These are phyloP conservation scores for Crossocerus cetratus DNA, from an alignment of 2,888 invertebrate genomes.

Conservation along the genomic window DNA sequence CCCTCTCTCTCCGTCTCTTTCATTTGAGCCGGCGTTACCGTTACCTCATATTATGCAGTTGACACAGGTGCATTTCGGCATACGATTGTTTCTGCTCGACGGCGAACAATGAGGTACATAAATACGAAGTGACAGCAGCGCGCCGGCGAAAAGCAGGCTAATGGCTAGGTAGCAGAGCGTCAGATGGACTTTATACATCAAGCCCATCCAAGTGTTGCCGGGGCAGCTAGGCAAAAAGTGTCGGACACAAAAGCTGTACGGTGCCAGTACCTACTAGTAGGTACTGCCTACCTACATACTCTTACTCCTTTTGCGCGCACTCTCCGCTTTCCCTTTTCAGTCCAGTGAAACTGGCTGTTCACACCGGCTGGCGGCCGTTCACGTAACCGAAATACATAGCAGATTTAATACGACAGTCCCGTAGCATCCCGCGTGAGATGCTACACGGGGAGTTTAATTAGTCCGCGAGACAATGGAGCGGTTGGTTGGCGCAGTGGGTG, in stretches of 20 bases:
- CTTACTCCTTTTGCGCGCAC: no score
- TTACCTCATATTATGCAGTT: constrained; percentile 43
- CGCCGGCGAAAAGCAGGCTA: constrained; percentile 1
- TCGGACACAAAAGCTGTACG: no score
- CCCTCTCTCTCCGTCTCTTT: not conserved
- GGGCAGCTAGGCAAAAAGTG: no score
- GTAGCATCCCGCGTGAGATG: not conserved
- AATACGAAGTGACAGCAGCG: constrained; percentile 12
- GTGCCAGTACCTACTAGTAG: no score
- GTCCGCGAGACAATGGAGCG: constrained; percentile 19
- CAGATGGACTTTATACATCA: constrained; percentile 17
- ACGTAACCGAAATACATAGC: no score
- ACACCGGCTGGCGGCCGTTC: no score
- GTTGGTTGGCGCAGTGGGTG: constrained; percentile 30
- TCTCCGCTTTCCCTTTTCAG: no score
- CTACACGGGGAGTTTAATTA: constrained; percentile 27
- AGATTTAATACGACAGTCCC: not conserved
- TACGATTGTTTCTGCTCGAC: constrained; percentile 22
- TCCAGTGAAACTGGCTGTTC: no score
- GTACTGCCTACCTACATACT: no score
- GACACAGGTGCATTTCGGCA: constrained; percentile 43
- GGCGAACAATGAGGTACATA: constrained; percentile 28
- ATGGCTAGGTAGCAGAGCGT: constrained; percentile 1
- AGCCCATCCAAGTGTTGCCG: constrained; percentile 29
- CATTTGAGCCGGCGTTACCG: constrained; percentile 23